Evolutionary conservation across 2,888 invertebrate genomes (phyloP).

Genomic region (Lysandra bellargus): DNA sequence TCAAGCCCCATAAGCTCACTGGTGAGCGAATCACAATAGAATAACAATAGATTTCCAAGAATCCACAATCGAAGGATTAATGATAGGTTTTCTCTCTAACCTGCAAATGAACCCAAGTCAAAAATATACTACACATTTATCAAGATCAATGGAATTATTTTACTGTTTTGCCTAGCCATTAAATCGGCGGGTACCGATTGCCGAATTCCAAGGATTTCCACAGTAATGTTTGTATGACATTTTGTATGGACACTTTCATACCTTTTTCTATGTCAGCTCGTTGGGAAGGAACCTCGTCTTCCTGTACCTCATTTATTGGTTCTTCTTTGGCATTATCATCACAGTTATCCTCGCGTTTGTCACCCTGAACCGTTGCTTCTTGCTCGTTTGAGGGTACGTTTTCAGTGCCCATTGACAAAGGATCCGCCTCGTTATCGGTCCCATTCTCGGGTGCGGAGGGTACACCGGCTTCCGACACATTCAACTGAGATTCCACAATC

Average conservation of each 20-base stretch:
- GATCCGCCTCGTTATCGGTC: constrained; percentile 66
- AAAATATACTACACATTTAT: not conserved
- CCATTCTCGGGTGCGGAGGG: constrained; percentile 54
- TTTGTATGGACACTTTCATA: constrained; percentile 31
- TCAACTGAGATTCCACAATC: constrained; percentile 71
- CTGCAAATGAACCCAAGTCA: not conserved
- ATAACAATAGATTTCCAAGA: too few species aligned
- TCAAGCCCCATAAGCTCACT: too few species aligned
- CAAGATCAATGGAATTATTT: not conserved
- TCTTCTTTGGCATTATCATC: constrained; percentile 78
- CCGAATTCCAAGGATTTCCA: not conserved
- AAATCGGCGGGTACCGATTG: not conserved
- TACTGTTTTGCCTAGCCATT: not conserved
- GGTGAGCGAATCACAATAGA: too few species aligned
- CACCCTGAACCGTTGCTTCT: constrained; percentile 42
- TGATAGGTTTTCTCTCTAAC: too few species aligned
- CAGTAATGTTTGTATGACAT: not conserved
- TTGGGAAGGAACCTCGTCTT: constrained; percentile 47
- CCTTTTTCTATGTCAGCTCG: constrained; percentile 42
- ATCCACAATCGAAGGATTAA: too few species aligned
- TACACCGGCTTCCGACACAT: constrained; percentile 54
- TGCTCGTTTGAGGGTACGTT: constrained; percentile 47
- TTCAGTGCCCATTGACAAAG: constrained; percentile 65
- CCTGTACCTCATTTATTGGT: constrained; percentile 53
- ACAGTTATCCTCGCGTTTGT: constrained; percentile 57